Base-by-base conservation (phyloP, 2,888 invertebrate species). In the Caenorhabditis panamensis region DNA sequence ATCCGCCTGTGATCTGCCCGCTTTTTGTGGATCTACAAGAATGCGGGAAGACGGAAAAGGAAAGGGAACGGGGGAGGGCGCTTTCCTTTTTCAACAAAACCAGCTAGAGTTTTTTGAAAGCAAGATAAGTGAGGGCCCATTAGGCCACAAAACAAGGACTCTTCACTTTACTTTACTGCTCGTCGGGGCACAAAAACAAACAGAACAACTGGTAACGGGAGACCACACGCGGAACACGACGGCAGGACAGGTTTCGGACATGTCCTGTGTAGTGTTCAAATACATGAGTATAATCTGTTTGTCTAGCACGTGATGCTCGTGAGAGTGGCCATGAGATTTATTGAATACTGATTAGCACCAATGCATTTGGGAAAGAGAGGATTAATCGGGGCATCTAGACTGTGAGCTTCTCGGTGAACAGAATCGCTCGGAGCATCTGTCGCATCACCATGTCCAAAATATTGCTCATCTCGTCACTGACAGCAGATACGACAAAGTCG, bases 321-420 rank as follows among this genome's bases (percentile, higher is more conserved):
- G 13, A 54, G 20, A 24, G n/a, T 20, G 44, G 9, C 49, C 26
- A n/a, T 41, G 44, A 61, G 44, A 44, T 61, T 61, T 61, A 61
- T 61, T 61, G 26, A 31, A 63, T 47, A 47, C 49, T 63, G 20
- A 54, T 54, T 54, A 54, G 54, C 54, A 54, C 54, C 54, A 54
- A 24, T 3, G 24, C 6, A 11, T 24, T 11, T 18, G 20, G 49
- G 49, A 49, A 11, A 20, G 54, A 26, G 26, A n/a, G 28, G 54
- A 9, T 9, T 6, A 9, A 41, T 41, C n/a, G 54, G n/a, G 28
- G 11, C 5, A 13, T 47, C 31, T 22, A 71, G 8, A 81, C 72
- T 36, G 78, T 80, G 53, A 85, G 67, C 69, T 83, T 84, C 58
- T 85, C 85, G 0, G 85, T 84, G 66, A 85, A 85, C n/a, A 85